phyloP scores from a whole-genome alignment of 2,113 vertebrate genomes.

The Acrocephalus arundinaceus region DNA sequence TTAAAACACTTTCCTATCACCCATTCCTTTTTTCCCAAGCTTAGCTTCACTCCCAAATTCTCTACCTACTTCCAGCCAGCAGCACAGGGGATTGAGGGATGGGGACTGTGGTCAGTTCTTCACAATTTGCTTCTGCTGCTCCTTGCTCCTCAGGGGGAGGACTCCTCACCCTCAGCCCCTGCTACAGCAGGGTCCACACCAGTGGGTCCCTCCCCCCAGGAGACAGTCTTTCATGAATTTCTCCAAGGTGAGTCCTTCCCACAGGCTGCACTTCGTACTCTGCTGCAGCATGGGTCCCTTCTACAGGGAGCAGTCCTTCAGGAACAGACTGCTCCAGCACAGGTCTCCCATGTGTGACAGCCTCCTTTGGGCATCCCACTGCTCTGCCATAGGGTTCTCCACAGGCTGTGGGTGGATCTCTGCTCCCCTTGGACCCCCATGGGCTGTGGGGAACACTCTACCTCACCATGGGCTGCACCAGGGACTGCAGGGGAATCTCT shows the following conservation, averaged over 20 bases:
- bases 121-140: not conserved
- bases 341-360: not conserved
- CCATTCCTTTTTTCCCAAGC: not conserved
- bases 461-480: not conserved
- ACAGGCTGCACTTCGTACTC: not conserved
- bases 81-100: fast-evolving
- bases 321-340: not conserved
- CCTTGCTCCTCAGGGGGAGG: not conserved
- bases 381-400: not conserved
- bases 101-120: too few species aligned
- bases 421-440: fast-evolving
- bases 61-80: not conserved
- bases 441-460: too few species aligned
- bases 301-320: not conserved
- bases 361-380: not conserved
- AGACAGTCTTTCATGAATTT: not conserved
- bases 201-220: not conserved
- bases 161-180: not conserved
- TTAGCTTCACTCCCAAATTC: not conserved
- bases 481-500: not conserved
- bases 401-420: not conserved
- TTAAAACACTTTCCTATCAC: not conserved
- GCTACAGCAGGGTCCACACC: too few species aligned
- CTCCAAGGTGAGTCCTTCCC: not conserved
- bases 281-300: not conserved